A percentile compares a stretch with the other conserved stretches of the same genome.
These are phyloP conservation scores for Micromys minutus DNA, from an alignment of 2,113 vertebrate species.

Conservation along the genomic window DNA sequence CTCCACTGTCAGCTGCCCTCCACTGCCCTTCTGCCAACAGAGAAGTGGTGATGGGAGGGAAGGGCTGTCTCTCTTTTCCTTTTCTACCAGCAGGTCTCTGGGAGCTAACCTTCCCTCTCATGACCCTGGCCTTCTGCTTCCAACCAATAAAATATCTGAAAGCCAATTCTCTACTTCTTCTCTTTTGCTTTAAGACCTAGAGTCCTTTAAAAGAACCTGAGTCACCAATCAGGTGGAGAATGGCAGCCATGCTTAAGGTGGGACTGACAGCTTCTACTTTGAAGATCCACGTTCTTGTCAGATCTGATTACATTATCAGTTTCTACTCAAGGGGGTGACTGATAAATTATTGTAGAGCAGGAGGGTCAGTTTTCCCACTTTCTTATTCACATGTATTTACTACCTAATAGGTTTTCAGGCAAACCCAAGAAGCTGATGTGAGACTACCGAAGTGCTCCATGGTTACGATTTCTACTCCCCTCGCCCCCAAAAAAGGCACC, in stretches of 20 bases:
- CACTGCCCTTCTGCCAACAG: not conserved
- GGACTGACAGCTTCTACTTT: conserved; percentile 27
- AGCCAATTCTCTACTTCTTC: not conserved
- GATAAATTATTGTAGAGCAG: conserved; percentile 3
- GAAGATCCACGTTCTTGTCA: not conserved
- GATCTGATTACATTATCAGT: not conserved
- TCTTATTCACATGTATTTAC: not conserved
- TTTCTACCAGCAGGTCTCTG: not conserved
- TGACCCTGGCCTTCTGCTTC: not conserved
- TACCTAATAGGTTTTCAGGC: not conserved
- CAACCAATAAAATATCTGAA: not conserved
- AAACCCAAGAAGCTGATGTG: not conserved
- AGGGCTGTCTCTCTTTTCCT: not conserved
- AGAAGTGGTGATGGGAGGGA: not conserved
- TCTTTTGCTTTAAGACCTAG: conserved; percentile 23
- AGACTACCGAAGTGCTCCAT: not conserved
- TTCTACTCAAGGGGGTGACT: not conserved
- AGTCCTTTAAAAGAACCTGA: conserved; percentile 6
- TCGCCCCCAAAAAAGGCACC: not conserved
- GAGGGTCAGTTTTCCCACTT: not conserved
- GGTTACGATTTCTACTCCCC: not conserved
- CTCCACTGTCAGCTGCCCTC: not conserved
- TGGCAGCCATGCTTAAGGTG: conserved; percentile 42
- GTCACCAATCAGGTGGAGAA: not conserved
- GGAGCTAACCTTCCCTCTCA: not conserved